phyloP scores from a whole-genome alignment of 1,140 invertebrate species.

The Philopotamus ludificatus region DNA sequence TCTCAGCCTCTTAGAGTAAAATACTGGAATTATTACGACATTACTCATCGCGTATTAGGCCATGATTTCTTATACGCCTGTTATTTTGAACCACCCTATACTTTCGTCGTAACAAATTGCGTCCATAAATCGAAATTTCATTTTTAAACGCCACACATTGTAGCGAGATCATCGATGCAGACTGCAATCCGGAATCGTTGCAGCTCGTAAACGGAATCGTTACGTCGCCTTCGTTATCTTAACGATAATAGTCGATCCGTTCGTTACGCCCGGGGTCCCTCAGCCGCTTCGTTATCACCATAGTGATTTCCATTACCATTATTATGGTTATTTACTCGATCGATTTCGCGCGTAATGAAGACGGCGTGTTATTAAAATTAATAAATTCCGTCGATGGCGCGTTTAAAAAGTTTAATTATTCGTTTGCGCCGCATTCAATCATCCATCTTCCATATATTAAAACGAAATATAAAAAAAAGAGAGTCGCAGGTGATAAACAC shows the following conservation, averaged over 20 bases:
- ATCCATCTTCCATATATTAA: not conserved
- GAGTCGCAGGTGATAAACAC: slow-evolving; percentile 25
- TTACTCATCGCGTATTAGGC: too few species aligned
- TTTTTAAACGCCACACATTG: too few species aligned
- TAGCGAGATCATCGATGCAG: not conserved
- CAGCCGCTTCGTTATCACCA: slow-evolving; percentile 8
- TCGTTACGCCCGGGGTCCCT: not conserved
- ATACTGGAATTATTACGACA: too few species aligned
- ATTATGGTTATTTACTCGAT: not conserved
- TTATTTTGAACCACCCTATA: too few species aligned
- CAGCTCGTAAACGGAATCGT: slow-evolving; percentile 12
- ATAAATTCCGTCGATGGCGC: not conserved
- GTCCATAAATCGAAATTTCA: too few species aligned
- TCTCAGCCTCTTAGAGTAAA: too few species aligned
- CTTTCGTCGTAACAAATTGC: too few species aligned
- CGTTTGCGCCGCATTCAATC: not conserved
- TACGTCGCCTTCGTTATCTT: slow-evolving; percentile 19
- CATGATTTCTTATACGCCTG: too few species aligned
- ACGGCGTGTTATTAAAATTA: not conserved
- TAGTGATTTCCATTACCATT: slow-evolving; percentile 10
- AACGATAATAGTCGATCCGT: slow-evolving; percentile 13
- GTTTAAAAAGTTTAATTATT: too few species aligned
- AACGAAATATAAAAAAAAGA: not conserved
- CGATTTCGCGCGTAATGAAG: not conserved
- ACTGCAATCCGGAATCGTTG: not conserved